Evolutionary conservation across 2,113 vertebrate genomes (phyloP).

Genomic region (Abramis brama): DNA sequence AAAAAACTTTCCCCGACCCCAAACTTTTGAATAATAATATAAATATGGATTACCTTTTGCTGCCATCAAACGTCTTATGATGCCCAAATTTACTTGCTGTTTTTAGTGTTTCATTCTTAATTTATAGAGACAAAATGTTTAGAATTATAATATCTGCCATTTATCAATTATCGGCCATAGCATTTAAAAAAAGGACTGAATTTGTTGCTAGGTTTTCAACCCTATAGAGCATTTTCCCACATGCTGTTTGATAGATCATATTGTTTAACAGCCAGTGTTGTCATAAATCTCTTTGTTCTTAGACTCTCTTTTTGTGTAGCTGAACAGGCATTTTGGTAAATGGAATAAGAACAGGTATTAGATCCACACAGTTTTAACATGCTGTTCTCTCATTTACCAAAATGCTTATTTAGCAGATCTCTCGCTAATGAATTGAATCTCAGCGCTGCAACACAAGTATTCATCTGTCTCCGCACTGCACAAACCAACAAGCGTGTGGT

Average conservation of each 20-base stretch:
- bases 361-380: not conserved
- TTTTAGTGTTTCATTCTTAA: not conserved
- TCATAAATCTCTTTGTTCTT: not conserved
- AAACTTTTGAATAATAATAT: too few relatives aligned
- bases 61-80: not conserved
- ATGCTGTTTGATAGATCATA: not conserved
- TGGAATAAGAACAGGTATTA: not conserved
- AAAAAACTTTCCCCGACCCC: too few relatives aligned
- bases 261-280: not conserved
- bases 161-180: not conserved
- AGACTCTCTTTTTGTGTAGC: not conserved
- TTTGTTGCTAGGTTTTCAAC: not conserved
- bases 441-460: not conserved
- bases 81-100: not conserved
- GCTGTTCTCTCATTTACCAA: slow-evolving; percentile 6
- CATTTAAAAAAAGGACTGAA: not conserved
- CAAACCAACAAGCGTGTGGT: not conserved
- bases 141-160: not conserved
- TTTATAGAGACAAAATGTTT: not conserved
- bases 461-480: not conserved
- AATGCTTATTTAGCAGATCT: not conserved
- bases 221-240: not conserved
- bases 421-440: not conserved
- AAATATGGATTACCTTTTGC: too few relatives aligned
- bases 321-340: too few relatives aligned